A percentile compares a stretch with the other conserved stretches of the same genome.
phyloP scores from a whole-genome alignment of 2,113 vertebrate genomes.

The Siniperca knerii region DNA sequence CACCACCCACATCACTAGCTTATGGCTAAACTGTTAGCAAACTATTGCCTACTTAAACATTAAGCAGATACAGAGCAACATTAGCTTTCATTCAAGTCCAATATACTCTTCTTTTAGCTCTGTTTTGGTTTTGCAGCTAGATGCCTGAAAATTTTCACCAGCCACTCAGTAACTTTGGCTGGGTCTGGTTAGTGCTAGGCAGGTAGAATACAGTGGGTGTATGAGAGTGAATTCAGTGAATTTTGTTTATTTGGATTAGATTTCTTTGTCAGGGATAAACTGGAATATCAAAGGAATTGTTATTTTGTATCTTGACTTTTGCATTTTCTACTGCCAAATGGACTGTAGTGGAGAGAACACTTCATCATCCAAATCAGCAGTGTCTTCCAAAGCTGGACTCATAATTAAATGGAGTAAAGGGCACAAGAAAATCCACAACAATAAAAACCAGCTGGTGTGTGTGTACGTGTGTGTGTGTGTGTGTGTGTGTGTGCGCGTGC shows the following conservation, averaged over 20 bases:
- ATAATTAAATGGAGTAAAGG: conserved; percentile 56
- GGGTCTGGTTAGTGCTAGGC: background rate
- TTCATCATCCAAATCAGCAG: conserved; percentile 21
- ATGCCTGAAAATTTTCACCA: background rate
- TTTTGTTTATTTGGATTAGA: background rate
- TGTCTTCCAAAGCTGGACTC: conserved; percentile 24
- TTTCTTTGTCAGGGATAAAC: background rate
- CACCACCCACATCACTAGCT: background rate
- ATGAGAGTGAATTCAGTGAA: background rate
- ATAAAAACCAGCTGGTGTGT: conserved; percentile 63
- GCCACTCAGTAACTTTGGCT: background rate
- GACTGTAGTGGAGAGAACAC: background rate
- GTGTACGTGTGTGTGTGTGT: conserved; percentile 32
- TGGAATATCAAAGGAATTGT: background rate
- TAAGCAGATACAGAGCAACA: background rate
- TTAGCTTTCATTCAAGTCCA: background rate
- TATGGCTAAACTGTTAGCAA: background rate
- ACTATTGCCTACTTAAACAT: background rate
- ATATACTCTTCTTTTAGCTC: background rate
- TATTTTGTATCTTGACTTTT: background rate
- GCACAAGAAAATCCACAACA: conserved; percentile 41
- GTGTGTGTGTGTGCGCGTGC: conserved; percentile 31
- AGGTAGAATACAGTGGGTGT: background rate
- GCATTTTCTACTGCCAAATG: background rate
- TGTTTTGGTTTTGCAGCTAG: background rate